Percentiles rank a stretch among this genome's conserved stretches.
Conservation (phyloP, 1,140 invertebrate species). For the Diabrotica virgifera region DNA sequence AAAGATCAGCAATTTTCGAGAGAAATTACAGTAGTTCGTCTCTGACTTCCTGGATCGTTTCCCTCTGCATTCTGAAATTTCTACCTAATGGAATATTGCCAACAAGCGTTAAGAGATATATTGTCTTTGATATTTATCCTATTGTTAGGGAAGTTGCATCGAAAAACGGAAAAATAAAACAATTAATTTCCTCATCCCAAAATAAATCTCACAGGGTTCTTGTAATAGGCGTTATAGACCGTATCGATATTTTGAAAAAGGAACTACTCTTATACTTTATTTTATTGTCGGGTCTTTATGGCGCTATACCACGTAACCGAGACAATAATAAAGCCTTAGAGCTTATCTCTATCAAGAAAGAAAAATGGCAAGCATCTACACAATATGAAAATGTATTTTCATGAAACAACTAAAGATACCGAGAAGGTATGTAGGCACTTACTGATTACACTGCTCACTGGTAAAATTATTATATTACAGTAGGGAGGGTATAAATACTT, state of each 20-base stretch:
- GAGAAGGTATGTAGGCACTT: too few relatives aligned
- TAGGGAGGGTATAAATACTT: too few relatives aligned
- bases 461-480: too few relatives aligned
- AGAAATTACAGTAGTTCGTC: too few relatives aligned
- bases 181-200: constrained; percentile 1
- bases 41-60: neutral
- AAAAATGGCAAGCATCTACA: neutral
- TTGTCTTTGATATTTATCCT: constrained; percentile 2
- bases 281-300: neutral
- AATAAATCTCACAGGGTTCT: neutral
- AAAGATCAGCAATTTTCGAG: too few relatives aligned
- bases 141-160: neutral
- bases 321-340: neutral
- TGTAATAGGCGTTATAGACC: neutral
- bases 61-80: neutral
- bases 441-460: too few relatives aligned
- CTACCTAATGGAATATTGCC: neutral
- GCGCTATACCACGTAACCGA: neutral
- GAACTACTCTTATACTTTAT: neutral
- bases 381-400: neutral
- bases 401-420: too few relatives aligned
- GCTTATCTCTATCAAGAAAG: neutral
- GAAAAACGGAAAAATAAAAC: neutral
- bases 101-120: constrained; percentile 2
- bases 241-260: neutral